Base-by-base conservation (phyloP, 2,113 vertebrate species). In the Lamprologus lemairii region DNA sequence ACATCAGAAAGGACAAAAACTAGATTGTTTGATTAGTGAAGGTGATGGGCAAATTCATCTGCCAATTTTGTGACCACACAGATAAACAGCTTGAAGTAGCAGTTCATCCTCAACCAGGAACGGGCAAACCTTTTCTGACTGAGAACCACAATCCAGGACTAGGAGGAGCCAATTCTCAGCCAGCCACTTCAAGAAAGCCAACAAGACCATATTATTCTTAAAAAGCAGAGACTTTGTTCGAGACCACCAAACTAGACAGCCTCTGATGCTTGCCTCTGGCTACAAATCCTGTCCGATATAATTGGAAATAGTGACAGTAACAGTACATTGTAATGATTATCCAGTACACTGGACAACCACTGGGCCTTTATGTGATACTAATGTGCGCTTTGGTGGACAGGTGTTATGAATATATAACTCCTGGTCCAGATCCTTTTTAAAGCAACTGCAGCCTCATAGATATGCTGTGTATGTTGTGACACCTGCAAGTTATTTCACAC, bases 91-190 rank as follows among this genome's bases (percentile, higher is more conserved):
- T 75, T 75, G 23, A 47, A 4, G 42, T 19, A n/a, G 40, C 16
- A 31, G 16, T 47, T 47, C 1, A 75, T 75, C 42, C 23, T 49
- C 71, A 49, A 75, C 9, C 71, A 75, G 16, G 42, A 75, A 28
- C 1, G 0, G 71, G 71, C 6, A 75, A 75, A 75, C 71, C 71
- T 78, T 78, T 47, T 31, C 45, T 31, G 16, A 7, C 26, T 31
- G 16, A 78, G 45, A 49, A 8, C 16, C 73, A 49, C 1, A 78
- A 11, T 31, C 42, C 0, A 26, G 9, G 0, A 47, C 14, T 5
- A 75, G 40, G 9, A 75, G 68, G 42, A 49, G 71, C 14, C 16
- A 45, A 73, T 73, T 73, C 68, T 73, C 68, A 73, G 13, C 40
- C 68, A 73, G 14, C 5, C 40, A 49, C 71, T 28, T 75, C 23